A percentile compares a stretch with the other conserved stretches of the same genome.
phyloP scores from a whole-genome alignment of 2,888 invertebrate genomes.

The Clusia tigrina region DNA sequence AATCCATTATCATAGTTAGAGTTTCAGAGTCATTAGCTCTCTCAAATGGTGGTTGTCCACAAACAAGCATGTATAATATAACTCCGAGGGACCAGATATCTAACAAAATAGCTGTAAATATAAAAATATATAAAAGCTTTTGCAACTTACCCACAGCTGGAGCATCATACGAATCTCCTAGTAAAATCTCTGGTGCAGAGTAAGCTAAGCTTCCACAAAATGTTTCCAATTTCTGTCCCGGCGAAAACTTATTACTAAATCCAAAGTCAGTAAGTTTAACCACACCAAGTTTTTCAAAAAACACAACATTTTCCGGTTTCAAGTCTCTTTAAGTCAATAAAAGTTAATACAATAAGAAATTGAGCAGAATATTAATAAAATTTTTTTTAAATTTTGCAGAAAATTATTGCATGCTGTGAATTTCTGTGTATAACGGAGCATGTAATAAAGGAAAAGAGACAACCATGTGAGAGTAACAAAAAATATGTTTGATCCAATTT shows the following conservation, averaged over 20 bases:
- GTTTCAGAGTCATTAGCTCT: conserved; percentile 99
- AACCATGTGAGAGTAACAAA: too few species aligned
- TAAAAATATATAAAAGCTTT: conserved; percentile 15
- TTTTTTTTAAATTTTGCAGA: too few species aligned
- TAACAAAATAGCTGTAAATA: conserved; percentile 54
- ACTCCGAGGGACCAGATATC: conserved; percentile 99
- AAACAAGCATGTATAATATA: conserved; percentile 97
- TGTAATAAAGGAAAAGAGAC: too few species aligned
- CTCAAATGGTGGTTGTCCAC: conserved; percentile 97
- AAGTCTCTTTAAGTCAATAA: conserved; percentile 74
- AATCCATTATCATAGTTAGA: conserved; percentile 99
- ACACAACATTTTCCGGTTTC: conserved; percentile 99
- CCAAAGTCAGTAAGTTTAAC: conserved; percentile 99
- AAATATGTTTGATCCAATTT: too few species aligned
- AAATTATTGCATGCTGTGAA: too few species aligned
- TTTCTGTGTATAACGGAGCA: too few species aligned
- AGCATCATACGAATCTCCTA: conserved; percentile 98
- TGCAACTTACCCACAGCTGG: conserved; percentile 88
- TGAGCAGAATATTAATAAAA: conserved; percentile 3
- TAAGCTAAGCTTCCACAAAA: conserved; percentile 99
- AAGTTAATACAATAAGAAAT: background rate
- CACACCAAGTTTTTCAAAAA: conserved; percentile 95
- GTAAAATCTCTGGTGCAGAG: conserved; percentile 97
- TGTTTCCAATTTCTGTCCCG: conserved; percentile 96
- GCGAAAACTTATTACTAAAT: conserved; percentile 93